phyloP scores from a whole-genome alignment of 2,113 vertebrate genomes.

The Ovis canadensis region DNA sequence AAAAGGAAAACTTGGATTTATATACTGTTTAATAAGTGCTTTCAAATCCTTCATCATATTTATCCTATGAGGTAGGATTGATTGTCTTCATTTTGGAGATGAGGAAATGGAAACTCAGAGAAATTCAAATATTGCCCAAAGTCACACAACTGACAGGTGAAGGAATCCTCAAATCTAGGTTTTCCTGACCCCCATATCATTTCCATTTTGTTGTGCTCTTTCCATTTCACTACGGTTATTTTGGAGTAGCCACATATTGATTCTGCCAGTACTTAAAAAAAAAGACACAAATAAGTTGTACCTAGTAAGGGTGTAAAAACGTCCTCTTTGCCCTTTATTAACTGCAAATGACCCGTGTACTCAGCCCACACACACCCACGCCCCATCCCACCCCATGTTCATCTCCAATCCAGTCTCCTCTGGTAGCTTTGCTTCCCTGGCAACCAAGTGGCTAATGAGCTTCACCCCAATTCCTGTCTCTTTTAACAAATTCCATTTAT shows the following conservation, averaged over 20 bases:
- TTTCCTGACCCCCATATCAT: not conserved
- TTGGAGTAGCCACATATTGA: not conserved
- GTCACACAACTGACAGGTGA: not conserved
- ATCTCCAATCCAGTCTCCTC: not conserved
- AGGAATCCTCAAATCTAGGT: not conserved
- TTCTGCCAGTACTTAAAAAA: not conserved
- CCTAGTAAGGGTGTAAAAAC: not conserved
- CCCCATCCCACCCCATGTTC: fast-evolving
- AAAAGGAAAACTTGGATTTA: not conserved
- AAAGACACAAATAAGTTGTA: not conserved
- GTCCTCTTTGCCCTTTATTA: not conserved
- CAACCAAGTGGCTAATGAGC: constrained; percentile 45
- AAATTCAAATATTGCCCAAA: not conserved
- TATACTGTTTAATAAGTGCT: not conserved
- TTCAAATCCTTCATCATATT: not conserved
- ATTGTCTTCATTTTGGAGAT: not conserved
- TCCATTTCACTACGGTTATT: not conserved
- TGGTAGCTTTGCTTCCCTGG: not conserved
- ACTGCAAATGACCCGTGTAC: not conserved
- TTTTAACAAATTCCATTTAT: constrained; percentile 44
- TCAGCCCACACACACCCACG: fast-evolving
- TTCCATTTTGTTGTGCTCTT: not conserved
- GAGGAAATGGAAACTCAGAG: not conserved
- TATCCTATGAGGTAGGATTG: not conserved
- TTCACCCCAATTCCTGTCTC: constrained; percentile 34